Conservation (phyloP, 2,797 vertebrate genomes). For the Rhinichthys osculus region DNA sequence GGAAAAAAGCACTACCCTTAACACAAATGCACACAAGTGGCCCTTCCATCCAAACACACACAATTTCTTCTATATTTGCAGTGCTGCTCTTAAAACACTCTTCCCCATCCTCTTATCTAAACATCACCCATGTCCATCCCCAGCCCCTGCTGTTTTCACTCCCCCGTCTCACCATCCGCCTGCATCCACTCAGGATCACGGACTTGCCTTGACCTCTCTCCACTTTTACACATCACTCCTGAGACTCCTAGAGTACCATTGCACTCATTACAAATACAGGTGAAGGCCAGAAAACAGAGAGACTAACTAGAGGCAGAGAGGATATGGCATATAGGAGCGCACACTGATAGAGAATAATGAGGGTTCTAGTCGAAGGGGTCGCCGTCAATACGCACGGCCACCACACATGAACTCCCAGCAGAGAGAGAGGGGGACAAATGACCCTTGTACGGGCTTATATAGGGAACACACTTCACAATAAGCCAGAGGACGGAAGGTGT, state of each 20-base stretch:
- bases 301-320: conserved; percentile 44
- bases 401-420: conserved; percentile 18
- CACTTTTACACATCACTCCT: conserved; percentile 45
- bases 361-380: conserved; percentile 51
- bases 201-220: conserved; percentile 16
- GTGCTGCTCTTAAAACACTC: conserved; percentile 48
- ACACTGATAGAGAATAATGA: conserved; percentile 49
- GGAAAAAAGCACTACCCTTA: conserved; percentile 23
- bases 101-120: conserved; percentile 56
- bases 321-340: conserved; percentile 11
- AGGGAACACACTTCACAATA: conserved; percentile 21
- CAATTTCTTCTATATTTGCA: conserved; percentile 63
- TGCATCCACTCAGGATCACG: conserved; percentile 28
- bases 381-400: neutral
- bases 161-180: conserved; percentile 21
- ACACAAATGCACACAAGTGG: conserved; percentile 31
- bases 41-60: conserved; percentile 42
- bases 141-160: conserved; percentile 44
- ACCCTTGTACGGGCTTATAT: neutral
- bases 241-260: conserved; percentile 60
- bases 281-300: conserved; percentile 31
- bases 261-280: conserved; percentile 63
- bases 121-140: conserved; percentile 53
- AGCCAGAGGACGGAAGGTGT: conserved; percentile 6
- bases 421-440: conserved; percentile 33